phyloP scores from a whole-genome alignment of 2,113 vertebrate genomes.

The Bufo bufo region DNA sequence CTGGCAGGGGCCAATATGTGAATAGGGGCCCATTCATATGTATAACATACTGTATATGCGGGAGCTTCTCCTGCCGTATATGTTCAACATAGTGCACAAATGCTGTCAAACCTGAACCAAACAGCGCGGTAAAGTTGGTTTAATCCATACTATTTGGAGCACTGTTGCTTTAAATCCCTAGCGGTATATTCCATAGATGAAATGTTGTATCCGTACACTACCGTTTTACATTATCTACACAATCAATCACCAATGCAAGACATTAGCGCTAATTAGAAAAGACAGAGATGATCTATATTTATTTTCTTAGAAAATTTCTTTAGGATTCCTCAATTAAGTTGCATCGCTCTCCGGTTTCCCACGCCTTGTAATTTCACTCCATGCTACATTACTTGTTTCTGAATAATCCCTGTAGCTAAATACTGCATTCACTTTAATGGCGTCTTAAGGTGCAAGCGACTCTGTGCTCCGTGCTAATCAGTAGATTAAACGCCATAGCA shows the following conservation, averaged over 20 bases:
- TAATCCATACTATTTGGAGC: not conserved
- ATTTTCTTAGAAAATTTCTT: not conserved
- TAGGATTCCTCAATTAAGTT: not conserved
- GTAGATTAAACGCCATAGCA: not conserved
- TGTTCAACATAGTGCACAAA: too few species aligned
- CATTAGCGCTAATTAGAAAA: not conserved
- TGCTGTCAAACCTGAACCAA: too few species aligned
- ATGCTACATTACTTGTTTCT: not conserved
- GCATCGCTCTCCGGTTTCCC: not conserved
- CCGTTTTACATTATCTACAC: not conserved
- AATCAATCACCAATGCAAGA: not conserved
- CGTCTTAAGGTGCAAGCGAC: not conserved
- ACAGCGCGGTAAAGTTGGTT: not conserved
- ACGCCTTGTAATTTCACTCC: not conserved
- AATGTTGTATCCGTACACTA: not conserved
- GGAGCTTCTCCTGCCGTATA: too few species aligned
- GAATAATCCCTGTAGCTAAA: conserved; percentile 8
- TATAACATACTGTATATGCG: too few species aligned
- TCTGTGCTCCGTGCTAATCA: not conserved
- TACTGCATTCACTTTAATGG: not conserved
- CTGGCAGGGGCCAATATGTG: too few species aligned
- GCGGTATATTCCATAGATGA: not conserved
- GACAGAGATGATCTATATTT: conserved; percentile 21
- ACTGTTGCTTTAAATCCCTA: not conserved
- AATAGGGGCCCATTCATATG: too few species aligned